Conservation (phyloP, 2,797 vertebrate genomes). For the Dromococcyx pavoninus region DNA sequence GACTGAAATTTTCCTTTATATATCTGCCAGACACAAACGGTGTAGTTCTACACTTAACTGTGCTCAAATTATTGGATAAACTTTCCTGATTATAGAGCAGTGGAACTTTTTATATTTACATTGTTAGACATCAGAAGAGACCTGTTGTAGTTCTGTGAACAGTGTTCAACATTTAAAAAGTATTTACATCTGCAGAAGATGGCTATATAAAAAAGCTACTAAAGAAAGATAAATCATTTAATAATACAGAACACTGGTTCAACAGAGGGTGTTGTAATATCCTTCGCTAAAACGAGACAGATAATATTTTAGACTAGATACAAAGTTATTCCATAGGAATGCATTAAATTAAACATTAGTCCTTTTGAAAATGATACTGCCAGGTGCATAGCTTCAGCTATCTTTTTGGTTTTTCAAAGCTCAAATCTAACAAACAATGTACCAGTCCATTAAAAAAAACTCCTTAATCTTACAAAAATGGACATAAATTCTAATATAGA, state of each 20-base stretch:
- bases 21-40: background rate
- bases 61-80: background rate
- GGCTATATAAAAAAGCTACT: background rate
- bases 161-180: background rate
- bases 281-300: background rate
- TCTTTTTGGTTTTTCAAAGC: background rate
- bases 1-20: background rate
- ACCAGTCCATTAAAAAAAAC: background rate
- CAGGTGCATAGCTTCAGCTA: background rate
- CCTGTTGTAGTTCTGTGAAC: background rate
- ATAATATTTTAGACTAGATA: background rate
- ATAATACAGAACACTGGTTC: background rate
- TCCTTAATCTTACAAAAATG: background rate
- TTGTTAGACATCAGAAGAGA: background rate
- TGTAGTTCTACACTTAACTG: background rate
- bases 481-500: background rate
- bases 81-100: background rate
- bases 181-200: background rate
- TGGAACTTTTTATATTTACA: background rate
- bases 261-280: background rate
- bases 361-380: background rate
- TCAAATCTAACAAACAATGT: background rate
- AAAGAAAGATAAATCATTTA: background rate
- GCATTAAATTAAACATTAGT: background rate
- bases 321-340: background rate